Evolutionary conservation across 2,113 vertebrate genomes (phyloP), one percentile per base, ranked within the genome.

Genomic region (Neofelis nebulosa): DNA sequence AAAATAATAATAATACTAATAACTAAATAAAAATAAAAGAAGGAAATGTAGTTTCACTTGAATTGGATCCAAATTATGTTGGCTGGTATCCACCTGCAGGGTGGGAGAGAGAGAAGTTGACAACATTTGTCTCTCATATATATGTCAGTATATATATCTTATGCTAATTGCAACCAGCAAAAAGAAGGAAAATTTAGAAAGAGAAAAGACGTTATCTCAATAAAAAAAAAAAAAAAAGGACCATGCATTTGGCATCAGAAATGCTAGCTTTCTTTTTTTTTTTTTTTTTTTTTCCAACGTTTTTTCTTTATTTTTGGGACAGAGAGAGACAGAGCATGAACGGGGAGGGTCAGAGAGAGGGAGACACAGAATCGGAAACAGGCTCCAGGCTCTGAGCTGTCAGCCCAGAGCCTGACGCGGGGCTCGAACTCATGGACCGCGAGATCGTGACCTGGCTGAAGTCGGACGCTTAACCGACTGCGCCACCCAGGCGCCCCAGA

Each of bases 201-300:
- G 25, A 15, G 66, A 4, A 3, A 69, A 41, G 16, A 66, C 94
- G 5, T 14, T 16, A 57, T 89, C 5, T 91, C 78, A 82, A 48
- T 85, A 68, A 94, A 96, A 95, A 89, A 45, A 45, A 38, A 38
- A 71, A 94, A 96, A 95, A 94, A 93, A 89, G 88, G 4, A 19
- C 12, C 25, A 15, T 55, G 27, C 21, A 73, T 0, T 66, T 96
- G 55, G 25, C 18, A 84, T 18, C 31, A 79, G 16, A 83, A 94
- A 84, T 33, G 0, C 8, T 31, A 21, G 9, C 27, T 96, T 90
- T 81, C 63, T n/a, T n/a, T n/a, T n/a, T n/a, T n/a, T n/a, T n/a
- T n/a, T n/a, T n/a, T n/a, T n/a, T n/a, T n/a, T n/a, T n/a, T n/a
- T n/a, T n/a, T n/a, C n/a, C n/a, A n/a, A n/a, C n/a, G n/a, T n/a